Conservation (phyloP, 2,113 vertebrate species). For the Marmota monax region DNA sequence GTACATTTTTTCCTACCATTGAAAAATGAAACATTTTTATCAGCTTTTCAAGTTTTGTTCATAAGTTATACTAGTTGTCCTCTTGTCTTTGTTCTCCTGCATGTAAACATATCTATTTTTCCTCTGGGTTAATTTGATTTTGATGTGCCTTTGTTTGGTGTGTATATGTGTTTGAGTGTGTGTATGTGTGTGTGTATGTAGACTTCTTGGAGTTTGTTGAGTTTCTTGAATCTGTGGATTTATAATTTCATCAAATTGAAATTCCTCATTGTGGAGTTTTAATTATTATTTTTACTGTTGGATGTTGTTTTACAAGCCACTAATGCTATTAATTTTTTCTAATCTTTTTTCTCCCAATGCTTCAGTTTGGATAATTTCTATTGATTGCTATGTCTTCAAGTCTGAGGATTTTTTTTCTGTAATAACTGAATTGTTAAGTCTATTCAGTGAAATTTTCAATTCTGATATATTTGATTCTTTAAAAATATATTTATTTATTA, state of each 20-base stretch:
- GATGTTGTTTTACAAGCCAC: background rate
- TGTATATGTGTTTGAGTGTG: background rate
- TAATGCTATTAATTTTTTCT: background rate
- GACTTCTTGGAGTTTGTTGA: background rate
- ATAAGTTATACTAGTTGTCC: background rate
- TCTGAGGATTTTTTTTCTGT: background rate
- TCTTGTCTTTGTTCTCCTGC: background rate
- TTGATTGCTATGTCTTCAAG: background rate
- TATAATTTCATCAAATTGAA: constrained; percentile 30
- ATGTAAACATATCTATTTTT: background rate
- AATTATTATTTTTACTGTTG: constrained; percentile 8
- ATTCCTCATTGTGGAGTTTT: background rate
- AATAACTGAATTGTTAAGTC: background rate
- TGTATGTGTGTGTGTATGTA: background rate
- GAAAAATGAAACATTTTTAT: constrained; percentile 38
- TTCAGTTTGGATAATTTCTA: constrained; percentile 21
- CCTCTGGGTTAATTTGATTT: background rate
- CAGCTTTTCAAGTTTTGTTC: constrained; percentile 28
- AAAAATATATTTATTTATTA: constrained; percentile 16
- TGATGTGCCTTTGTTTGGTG: background rate
- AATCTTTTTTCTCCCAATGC: background rate
- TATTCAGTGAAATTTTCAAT: background rate
- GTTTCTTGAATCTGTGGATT: background rate
- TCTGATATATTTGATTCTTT: constrained; percentile 28
- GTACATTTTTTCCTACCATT: background rate